Evolutionary conservation across 2,113 vertebrate species (phyloP), one percentile per base, ranked within the genome.

Genomic region (Prunella himalayana): DNA sequence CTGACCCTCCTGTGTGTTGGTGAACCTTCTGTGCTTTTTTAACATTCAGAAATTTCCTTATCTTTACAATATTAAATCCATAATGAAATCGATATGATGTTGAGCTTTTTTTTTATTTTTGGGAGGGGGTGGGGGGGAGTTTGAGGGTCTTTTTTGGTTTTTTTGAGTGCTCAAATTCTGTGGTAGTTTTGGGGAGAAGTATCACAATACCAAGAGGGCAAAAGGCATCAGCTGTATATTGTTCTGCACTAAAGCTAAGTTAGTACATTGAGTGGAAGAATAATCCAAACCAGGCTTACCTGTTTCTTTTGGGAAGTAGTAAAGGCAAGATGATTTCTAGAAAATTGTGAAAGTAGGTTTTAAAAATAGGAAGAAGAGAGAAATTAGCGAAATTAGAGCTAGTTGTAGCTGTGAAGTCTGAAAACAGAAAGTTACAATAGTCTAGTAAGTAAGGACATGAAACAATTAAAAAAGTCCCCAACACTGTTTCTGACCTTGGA

Each of bases 101-200:
- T 61, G 13, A 60, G 9, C 18, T 33, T 45, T 23, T 51, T 44
- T 35, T 25, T 24, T 13, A 1, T 41, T 16, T 65, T 59, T 56
- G 28, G 5, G 10, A 9, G 4, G 5, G 9, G 7, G 0, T 12
- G 5, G 2, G 6, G 13, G 17, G 31, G 9, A 33, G 18, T 45
- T 56, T 64, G 9, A 4, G 23, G 2, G 1, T 1, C 8, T 4
- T n/a, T 16, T 20, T 30, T 42, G 1, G 0, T 53, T 61, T 45
- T 19, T 45, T 41, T 51, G 28, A 33, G 2, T 54, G 30, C 20
- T 44, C 17, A 45, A 1, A 37, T 85, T 22, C 23, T 69, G 41
- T 76, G 22, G 13, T 0, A 3, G 14, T 45, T 22, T 20, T 56
- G 9, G 20, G 11, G 27, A 59, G 31, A 17, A 66, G 13, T 9